Evolutionary conservation across 2,113 vertebrate species (phyloP).

Genomic region (Aegithalos caudatus): DNA sequence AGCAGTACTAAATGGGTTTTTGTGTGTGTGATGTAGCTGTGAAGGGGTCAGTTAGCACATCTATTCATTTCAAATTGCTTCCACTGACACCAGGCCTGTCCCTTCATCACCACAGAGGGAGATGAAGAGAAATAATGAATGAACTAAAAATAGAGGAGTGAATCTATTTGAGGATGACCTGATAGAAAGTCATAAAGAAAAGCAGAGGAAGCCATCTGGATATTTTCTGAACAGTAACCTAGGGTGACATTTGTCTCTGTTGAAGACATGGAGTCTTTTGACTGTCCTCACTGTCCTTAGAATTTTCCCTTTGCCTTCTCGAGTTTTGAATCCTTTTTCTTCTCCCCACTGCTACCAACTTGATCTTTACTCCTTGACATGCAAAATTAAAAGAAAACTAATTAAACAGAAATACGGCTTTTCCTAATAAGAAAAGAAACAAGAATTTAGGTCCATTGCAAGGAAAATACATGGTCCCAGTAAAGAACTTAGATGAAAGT

Average conservation of each 20-base stretch:
- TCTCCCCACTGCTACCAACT: neutral
- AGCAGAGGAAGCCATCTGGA: conserved; percentile 20
- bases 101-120: neutral
- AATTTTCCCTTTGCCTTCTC: neutral
- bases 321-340: neutral
- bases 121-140: conserved; percentile 50
- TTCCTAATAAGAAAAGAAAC: neutral
- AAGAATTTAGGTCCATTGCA: neutral
- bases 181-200: conserved; percentile 38
- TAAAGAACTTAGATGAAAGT: neutral
- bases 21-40: neutral
- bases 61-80: conserved; percentile 44
- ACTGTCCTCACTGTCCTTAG: neutral
- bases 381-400: neutral
- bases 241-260: neutral
- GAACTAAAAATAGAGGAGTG: conserved; percentile 56
- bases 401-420: neutral
- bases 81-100: conserved; percentile 35
- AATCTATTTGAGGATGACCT: conserved; percentile 54
- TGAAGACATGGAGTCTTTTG: neutral
- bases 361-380: neutral
- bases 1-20: neutral
- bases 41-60: conserved; percentile 47
- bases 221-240: conserved; percentile 41
- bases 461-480: neutral